A percentile compares a stretch with the other conserved stretches of the same genome.
Conservation (phyloP, 1,140 invertebrate genomes). For the Palaemon carinicauda region DNA sequence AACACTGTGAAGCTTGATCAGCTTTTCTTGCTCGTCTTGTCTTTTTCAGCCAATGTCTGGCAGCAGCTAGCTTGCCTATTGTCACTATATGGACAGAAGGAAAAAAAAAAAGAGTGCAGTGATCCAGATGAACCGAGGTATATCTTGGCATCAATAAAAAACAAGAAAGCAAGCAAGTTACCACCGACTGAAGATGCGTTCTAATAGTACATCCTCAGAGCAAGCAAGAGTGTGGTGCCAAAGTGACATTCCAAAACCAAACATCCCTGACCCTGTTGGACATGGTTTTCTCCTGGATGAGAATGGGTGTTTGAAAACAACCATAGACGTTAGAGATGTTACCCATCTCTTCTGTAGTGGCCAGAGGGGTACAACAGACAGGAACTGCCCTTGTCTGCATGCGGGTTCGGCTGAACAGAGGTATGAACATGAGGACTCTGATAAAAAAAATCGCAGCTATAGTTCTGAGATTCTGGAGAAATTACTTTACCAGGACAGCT, state of each 20-base stretch:
- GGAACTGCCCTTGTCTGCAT: slow-evolving; percentile 6
- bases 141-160: slow-evolving; percentile 13
- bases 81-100: neutral
- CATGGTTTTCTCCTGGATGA: neutral
- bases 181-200: slow-evolving; percentile 20
- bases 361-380: neutral
- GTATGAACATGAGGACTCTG: slow-evolving; percentile 9
- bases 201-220: neutral
- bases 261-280: neutral
- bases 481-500: too few relatives aligned
- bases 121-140: slow-evolving; percentile 22
- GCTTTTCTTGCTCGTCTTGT: slow-evolving; percentile 1
- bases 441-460: slow-evolving; percentile 1
- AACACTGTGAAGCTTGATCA: slow-evolving; percentile 2
- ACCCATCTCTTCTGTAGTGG: slow-evolving; percentile 26
- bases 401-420: slow-evolving; percentile 12
- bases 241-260: slow-evolving; percentile 10
- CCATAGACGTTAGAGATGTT: neutral
- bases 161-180: slow-evolving; percentile 13
- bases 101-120: slow-evolving; percentile 9
- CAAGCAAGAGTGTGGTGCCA: slow-evolving; percentile 5
- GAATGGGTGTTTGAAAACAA: neutral
- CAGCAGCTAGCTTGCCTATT: neutral
- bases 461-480: slow-evolving; percentile 14
- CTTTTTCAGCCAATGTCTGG: neutral